Evolutionary conservation across 1,140 invertebrate species (phyloP), one percentile per base, ranked within the genome.

Genomic region (Apocrypta bakeri): DNA sequence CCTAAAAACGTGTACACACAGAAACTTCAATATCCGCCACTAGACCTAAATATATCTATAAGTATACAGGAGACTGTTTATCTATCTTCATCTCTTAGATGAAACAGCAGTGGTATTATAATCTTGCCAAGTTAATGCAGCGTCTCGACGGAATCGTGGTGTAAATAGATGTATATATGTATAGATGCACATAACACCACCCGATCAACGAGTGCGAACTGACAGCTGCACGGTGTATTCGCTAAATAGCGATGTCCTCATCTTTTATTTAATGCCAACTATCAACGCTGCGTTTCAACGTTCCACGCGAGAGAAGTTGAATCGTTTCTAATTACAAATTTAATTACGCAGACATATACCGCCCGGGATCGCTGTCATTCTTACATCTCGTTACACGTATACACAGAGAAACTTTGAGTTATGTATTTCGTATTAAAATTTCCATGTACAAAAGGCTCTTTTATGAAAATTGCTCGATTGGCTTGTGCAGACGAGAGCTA

Each of bases 11-110:
- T 21, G 48, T 6, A n/a, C 48, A 56, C 21, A 56, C 48, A 56
- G 48, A 56, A 56, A 56, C 48, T 56, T 56, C 21, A 56, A 56
- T 56, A 56, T 56, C 48, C 48, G 48, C 48, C n/a, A 21, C 48
- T 56, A 17, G 48, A 56, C 48, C 48, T 56, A 56, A n/a, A n/a
- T n/a, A 56, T 56, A 56, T 17, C 48, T 7, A 3, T 24, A 29
- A 4, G 25, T 9, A 64, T 2, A 21, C 61, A 64, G 24, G 24
- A 24, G n/a, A 66, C 24, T 33, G 68, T 33, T 40, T 42, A 21
- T 40, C 71, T 73, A 73, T 73, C 42, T n/a, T n/a, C n/a, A n/a
- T 42, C 71, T 73, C 17, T 73, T 73, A 73, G 37, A 42, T 40
- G 71, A 31, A 69, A 69, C 11, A 27, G 31, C 25, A 27, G 24